Percentiles rank a stretch among this genome's conserved stretches.
phyloP scores from a whole-genome alignment of 2,888 invertebrate species.

The Halictus quadricinctus region DNA sequence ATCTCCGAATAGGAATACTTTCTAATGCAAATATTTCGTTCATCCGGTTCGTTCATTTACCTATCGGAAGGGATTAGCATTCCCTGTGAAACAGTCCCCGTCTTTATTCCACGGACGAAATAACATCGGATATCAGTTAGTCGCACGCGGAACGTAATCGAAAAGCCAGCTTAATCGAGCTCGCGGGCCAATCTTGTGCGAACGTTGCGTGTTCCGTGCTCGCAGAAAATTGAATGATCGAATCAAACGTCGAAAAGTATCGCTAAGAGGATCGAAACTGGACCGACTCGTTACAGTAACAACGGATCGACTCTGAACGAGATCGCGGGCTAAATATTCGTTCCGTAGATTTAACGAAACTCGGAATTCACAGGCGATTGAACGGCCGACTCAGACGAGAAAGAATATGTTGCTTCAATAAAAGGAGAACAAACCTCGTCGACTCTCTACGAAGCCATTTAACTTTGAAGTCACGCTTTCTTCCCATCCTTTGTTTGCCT shows the following conservation, averaged over 20 bases:
- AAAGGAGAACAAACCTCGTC: background rate
- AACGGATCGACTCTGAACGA: background rate
- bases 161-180: slow-evolving; percentile 54
- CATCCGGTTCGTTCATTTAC: slow-evolving; percentile 8
- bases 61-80: slow-evolving; percentile 28
- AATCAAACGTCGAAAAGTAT: slow-evolving; percentile 33
- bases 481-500: background rate
- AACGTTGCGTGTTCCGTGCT: slow-evolving; percentile 20
- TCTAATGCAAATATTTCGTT: slow-evolving; percentile 23
- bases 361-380: background rate
- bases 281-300: background rate
- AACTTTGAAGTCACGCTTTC: background rate
- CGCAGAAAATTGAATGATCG: slow-evolving; percentile 46
- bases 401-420: background rate
- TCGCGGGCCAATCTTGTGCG: slow-evolving; percentile 39
- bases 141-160: slow-evolving; percentile 29
- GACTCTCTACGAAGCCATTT: background rate
- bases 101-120: slow-evolving; percentile 24
- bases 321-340: background rate
- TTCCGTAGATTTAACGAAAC: background rate
- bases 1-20: background rate
- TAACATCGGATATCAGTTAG: slow-evolving; percentile 45
- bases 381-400: background rate
- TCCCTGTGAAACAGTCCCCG: slow-evolving; percentile 13
- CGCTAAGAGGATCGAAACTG: background rate